These are phyloP conservation scores for Harpagoxenus sublaevis DNA, from an alignment of 2,888 invertebrate genomes.

Conservation along the genomic window DNA sequence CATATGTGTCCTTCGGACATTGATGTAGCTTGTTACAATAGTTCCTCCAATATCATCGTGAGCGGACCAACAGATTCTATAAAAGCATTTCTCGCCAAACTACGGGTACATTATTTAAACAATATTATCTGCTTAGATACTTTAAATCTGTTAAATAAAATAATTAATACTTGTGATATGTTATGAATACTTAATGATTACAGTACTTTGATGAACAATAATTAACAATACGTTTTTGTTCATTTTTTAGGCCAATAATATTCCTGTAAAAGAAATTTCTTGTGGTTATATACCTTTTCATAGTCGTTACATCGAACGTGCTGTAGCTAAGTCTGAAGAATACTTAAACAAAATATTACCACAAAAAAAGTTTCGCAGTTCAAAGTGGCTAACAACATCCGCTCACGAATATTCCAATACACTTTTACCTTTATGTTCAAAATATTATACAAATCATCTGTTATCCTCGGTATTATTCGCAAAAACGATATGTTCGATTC, in stretches of 20 bases:
- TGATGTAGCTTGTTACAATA: constrained; percentile 95
- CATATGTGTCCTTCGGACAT: constrained; percentile 91
- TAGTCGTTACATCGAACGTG: constrained; percentile 92
- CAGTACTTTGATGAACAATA: not conserved
- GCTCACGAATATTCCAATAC: constrained; percentile 85
- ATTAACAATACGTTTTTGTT: not conserved
- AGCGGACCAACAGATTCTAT: constrained; percentile 93
- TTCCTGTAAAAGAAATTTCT: constrained; percentile 94
- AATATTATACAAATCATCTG: constrained; percentile 95
- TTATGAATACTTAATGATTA: not conserved
- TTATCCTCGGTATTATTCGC: constrained; percentile 91
- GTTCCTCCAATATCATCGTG: constrained; percentile 94
- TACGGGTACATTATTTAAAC: constrained; percentile 82
- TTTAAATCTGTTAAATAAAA: not conserved
- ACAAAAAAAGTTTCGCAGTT: constrained; percentile 89
- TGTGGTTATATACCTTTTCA: constrained; percentile 96
- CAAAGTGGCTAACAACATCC: constrained; percentile 94
- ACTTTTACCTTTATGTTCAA: constrained; percentile 90
- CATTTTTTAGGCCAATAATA: constrained; percentile 88
- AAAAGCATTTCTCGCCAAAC: constrained; percentile 89
- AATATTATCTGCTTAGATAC: not conserved
- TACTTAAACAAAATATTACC: constrained; percentile 90
- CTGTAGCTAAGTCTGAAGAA: constrained; percentile 90
- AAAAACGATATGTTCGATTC: constrained; percentile 93
- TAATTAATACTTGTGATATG: not conserved